Evolutionary conservation across 2,113 vertebrate species (phyloP).

Genomic region (Todiramphus chloris): DNA sequence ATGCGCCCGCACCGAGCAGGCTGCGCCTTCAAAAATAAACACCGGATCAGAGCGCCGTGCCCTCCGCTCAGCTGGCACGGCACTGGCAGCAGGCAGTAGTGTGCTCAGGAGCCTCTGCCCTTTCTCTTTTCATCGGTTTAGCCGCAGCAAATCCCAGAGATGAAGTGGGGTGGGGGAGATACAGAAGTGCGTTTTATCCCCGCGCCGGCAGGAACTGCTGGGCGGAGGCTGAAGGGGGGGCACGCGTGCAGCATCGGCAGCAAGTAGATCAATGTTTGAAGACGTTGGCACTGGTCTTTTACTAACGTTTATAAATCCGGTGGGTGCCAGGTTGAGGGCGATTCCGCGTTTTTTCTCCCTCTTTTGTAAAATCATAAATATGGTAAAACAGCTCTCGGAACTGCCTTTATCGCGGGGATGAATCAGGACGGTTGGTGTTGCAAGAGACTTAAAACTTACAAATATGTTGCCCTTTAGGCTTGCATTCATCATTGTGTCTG

Average conservation of each 20-base stretch:
- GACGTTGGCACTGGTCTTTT: slow-evolving; percentile 50
- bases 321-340: slow-evolving; percentile 68
- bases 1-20: neutral
- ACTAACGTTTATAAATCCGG: slow-evolving; percentile 59
- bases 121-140: slow-evolving; percentile 5
- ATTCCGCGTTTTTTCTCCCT: slow-evolving; percentile 43
- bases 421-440: slow-evolving; percentile 77
- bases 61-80: neutral
- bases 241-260: neutral
- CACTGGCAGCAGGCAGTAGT: slow-evolving; percentile 8
- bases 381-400: slow-evolving; percentile 68
- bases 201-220: neutral
- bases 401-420: slow-evolving; percentile 75
- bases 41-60: slow-evolving; percentile 12
- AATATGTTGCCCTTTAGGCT: slow-evolving; percentile 78
- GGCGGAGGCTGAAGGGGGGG: neutral
- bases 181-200: neutral
- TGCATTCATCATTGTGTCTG: slow-evolving; percentile 74
- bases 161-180: neutral
- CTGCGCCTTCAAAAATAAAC: slow-evolving; percentile 34
- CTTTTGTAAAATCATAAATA: slow-evolving; percentile 75
- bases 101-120: slow-evolving; percentile 23
- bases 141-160: slow-evolving; percentile 15
- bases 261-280: slow-evolving; percentile 66
- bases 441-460: slow-evolving; percentile 74